phyloP scores from a whole-genome alignment of 2,888 invertebrate genomes.

The Arctia plantaginis region DNA sequence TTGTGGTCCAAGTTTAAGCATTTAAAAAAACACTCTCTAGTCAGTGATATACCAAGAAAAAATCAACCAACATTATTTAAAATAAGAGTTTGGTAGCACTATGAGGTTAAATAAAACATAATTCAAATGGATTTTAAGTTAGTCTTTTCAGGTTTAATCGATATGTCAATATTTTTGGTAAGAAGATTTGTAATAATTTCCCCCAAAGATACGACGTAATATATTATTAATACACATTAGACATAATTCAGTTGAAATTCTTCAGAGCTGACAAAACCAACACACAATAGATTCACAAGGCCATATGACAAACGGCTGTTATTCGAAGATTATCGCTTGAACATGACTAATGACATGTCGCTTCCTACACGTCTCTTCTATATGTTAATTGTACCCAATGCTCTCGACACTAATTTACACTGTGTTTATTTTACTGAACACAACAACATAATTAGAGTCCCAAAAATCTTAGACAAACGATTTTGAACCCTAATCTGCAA shows the following conservation, averaged over 20 bases:
- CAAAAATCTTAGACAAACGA: constrained; percentile 21
- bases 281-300: constrained; percentile 56
- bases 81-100: too few relatives aligned
- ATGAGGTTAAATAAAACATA: too few relatives aligned
- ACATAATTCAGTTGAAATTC: constrained; percentile 29
- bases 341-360: constrained; percentile 82
- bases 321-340: constrained; percentile 80
- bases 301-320: constrained; percentile 77
- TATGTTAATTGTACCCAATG: constrained; percentile 81
- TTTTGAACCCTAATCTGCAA: constrained; percentile 9
- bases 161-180: neutral
- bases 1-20: too few relatives aligned
- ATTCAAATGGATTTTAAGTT: too few relatives aligned
- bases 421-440: constrained; percentile 76
- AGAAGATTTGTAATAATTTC: too few relatives aligned
- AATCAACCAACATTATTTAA: too few relatives aligned
- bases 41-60: too few relatives aligned
- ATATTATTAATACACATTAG: constrained; percentile 12
- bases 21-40: too few relatives aligned
- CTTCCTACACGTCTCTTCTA: constrained; percentile 67
- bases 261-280: constrained; percentile 44
- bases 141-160: neutral
- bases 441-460: constrained; percentile 47
- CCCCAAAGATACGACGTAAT: neutral
- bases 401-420: constrained; percentile 79